phyloP scores from a whole-genome alignment of 2,797 vertebrate genomes.

The Xerus rutilus region DNA sequence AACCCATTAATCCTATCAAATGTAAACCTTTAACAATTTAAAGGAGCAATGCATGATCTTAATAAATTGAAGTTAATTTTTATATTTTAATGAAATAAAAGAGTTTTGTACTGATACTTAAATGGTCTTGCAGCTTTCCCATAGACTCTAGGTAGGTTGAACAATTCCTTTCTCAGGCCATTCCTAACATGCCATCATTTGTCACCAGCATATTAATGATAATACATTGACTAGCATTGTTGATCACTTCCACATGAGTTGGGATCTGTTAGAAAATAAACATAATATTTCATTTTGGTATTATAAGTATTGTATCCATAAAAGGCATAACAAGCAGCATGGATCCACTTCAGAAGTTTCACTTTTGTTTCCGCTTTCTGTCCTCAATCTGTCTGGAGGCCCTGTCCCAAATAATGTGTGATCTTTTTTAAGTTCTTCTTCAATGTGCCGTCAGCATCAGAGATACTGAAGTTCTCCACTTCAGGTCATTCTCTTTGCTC shows the following conservation, averaged over 20 bases:
- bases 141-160: conserved; percentile 82
- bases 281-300: conserved; percentile 73
- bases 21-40: conserved; percentile 89
- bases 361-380: conserved; percentile 63
- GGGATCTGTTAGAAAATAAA: conserved; percentile 77
- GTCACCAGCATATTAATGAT: conserved; percentile 80
- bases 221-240: conserved; percentile 74
- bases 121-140: conserved; percentile 88
- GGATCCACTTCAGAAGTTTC: conserved; percentile 81
- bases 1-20: conserved; percentile 88
- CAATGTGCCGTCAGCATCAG: conserved; percentile 66
- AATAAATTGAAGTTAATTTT: conserved; percentile 85
- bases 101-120: conserved; percentile 86
- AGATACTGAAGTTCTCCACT: conserved; percentile 68
- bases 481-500: conserved; percentile 45
- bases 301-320: conserved; percentile 78
- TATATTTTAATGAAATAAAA: conserved; percentile 88
- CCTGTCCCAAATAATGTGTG: conserved; percentile 72
- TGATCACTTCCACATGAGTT: conserved; percentile 65
- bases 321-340: conserved; percentile 85
- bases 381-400: conserved; percentile 83
- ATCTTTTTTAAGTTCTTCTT: conserved; percentile 82
- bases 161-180: conserved; percentile 72
- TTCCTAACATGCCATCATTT: conserved; percentile 74
- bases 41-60: conserved; percentile 87